These are phyloP conservation scores for Flexamia atlantica DNA, from an alignment of 2,888 invertebrate genomes.

Conservation along the genomic window DNA sequence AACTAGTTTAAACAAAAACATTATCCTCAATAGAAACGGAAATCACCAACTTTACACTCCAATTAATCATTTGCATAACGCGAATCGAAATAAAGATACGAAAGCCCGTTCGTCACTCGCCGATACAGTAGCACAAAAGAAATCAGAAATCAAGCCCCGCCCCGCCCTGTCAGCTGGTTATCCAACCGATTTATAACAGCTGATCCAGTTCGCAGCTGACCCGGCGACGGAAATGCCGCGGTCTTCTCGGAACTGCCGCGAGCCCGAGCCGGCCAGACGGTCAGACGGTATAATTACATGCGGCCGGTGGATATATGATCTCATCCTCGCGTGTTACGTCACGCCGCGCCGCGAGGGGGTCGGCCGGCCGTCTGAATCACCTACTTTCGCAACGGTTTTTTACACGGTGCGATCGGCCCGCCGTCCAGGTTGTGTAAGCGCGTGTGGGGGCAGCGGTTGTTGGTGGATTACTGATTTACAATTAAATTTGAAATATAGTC, in stretches of 20 bases:
- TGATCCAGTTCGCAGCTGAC: conserved; percentile 9
- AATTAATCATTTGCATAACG: too few relatives aligned
- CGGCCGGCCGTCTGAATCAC: not conserved
- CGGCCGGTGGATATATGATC: conserved; percentile 8
- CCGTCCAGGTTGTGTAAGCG: not conserved
- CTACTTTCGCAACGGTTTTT: not conserved
- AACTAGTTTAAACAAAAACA: too few relatives aligned
- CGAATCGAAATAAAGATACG: too few relatives aligned
- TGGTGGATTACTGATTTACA: too few relatives aligned
- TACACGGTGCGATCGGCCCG: not conserved
- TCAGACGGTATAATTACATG: conserved; percentile 22
- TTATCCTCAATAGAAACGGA: too few relatives aligned
- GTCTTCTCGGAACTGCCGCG: conserved; percentile 12
- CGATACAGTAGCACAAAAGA: too few relatives aligned
- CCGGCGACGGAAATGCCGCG: not conserved
- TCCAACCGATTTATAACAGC: not conserved
- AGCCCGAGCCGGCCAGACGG: too few relatives aligned
- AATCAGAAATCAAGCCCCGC: not conserved
- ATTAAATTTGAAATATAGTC: too few relatives aligned
- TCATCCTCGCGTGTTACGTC: not conserved
- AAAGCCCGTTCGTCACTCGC: too few relatives aligned
- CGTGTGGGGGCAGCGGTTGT: not conserved
- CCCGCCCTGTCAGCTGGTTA: not conserved
- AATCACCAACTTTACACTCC: too few relatives aligned
- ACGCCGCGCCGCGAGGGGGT: not conserved